A percentile compares a stretch with the other conserved stretches of the same genome.
These are phyloP conservation scores for Crepidodera aurea DNA, from an alignment of 2,888 invertebrate genomes.

Conservation along the genomic window DNA sequence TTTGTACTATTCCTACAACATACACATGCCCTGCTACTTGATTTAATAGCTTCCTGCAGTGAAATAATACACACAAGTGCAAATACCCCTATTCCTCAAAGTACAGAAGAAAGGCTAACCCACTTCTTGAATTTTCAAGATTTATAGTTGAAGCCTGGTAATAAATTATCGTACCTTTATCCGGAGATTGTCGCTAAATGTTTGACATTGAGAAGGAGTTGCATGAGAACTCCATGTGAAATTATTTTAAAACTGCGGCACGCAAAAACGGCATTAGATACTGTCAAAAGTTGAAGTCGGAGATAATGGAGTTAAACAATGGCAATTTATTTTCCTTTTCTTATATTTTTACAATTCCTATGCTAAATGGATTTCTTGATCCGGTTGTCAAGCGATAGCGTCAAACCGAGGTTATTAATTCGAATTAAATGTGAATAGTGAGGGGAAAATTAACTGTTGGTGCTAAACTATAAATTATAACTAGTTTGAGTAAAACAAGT, in stretches of 20 bases:
- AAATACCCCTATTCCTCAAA: neutral
- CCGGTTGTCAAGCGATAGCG: neutral
- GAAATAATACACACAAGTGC: too few species aligned
- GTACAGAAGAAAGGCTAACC: neutral
- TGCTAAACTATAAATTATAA: neutral
- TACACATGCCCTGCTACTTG: too few species aligned
- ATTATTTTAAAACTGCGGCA: slow-evolving; percentile 16
- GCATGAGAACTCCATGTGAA: slow-evolving; percentile 1
- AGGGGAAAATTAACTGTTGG: neutral
- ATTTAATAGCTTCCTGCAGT: too few species aligned
- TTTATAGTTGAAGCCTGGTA: neutral
- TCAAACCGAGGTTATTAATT: slow-evolving; percentile 2
- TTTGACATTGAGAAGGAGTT: neutral
- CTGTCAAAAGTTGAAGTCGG: slow-evolving; percentile 13
- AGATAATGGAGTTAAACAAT: slow-evolving; percentile 34
- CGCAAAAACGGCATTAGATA: slow-evolving; percentile 39
- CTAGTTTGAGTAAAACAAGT: too few species aligned
- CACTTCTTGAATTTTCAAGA: neutral
- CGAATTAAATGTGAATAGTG: slow-evolving; percentile 1
- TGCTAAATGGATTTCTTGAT: slow-evolving; percentile 2
- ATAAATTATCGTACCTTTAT: slow-evolving; percentile 5
- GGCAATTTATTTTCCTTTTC: slow-evolving; percentile 35
- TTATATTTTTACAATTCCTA: neutral
- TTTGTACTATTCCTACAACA: too few species aligned
- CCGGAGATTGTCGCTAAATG: neutral